These are phyloP conservation scores for Ptilodon capucinus DNA, from an alignment of 2,888 invertebrate genomes.

Conservation along the genomic window DNA sequence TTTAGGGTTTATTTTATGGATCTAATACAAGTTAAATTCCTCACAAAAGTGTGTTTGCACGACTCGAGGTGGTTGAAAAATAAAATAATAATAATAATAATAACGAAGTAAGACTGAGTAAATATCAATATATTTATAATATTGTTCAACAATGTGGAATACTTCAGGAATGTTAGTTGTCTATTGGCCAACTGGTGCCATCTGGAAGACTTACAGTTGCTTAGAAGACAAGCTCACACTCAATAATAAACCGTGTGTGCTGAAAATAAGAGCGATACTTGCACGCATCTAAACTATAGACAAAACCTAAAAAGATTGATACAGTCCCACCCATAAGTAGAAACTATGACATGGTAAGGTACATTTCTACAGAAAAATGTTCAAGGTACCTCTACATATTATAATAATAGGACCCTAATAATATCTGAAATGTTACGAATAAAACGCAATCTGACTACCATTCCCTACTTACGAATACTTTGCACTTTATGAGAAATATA, in stretches of 20 bases:
- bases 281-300: conserved; percentile 22
- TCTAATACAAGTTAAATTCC: not conserved
- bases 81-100: not conserved
- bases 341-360: conserved; percentile 7
- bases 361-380: conserved; percentile 26
- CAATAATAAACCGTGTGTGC: conserved; percentile 3
- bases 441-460: conserved; percentile 28
- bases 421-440: conserved; percentile 28
- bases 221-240: conserved; percentile 9
- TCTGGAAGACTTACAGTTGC: conserved; percentile 44
- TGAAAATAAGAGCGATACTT: conserved; percentile 9
- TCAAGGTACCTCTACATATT: conserved; percentile 26
- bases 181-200: conserved; percentile 31
- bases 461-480: conserved; percentile 42
- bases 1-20: not conserved
- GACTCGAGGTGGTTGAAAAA: not conserved
- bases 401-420: conserved; percentile 39
- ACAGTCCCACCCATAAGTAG: conserved; percentile 11
- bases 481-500: conserved; percentile 35
- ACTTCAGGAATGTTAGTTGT: conserved; percentile 27
- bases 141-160: conserved; percentile 4
- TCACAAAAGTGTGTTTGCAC: not conserved
- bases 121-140: not conserved
- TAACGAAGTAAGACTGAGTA: not conserved
- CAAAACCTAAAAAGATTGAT: conserved; percentile 17